Conservation (phyloP, 2,888 invertebrate species). For the Athalia rosae region DNA sequence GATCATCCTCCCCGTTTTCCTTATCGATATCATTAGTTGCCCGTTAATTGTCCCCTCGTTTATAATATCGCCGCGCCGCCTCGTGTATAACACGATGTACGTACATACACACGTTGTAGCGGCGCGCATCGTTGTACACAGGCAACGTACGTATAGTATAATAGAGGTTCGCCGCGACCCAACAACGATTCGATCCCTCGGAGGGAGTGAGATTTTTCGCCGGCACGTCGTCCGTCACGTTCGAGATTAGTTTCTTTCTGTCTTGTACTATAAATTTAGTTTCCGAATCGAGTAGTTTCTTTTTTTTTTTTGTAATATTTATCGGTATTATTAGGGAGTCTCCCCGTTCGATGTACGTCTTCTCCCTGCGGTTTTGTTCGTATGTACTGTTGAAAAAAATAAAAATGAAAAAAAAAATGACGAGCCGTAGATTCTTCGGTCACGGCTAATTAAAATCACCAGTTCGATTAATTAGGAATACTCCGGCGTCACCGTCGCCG, state of each 20-base stretch:
- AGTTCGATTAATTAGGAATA: slow-evolving; percentile 34
- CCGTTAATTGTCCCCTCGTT: slow-evolving; percentile 48
- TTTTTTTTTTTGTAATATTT: neutral
- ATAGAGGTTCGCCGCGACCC: no score
- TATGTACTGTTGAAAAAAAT: neutral
- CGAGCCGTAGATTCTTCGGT: slow-evolving; percentile 24
- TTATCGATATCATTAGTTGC: slow-evolving; percentile 50
- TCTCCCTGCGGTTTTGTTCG: neutral
- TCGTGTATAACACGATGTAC: neutral
- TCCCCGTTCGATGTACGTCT: no score
- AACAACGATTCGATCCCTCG: no score
- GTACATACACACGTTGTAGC: no score
- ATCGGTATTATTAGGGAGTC: no score
- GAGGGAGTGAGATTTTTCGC: no score
- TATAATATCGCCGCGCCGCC: neutral
- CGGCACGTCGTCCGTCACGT: no score
- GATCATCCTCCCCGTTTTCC: slow-evolving; percentile 41
- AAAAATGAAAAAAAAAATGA: no score
- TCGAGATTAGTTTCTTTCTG: no score
- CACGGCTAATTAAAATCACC: slow-evolving; percentile 31
- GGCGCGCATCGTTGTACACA: no score
- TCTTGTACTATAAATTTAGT: neutral
- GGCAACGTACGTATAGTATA: no score
- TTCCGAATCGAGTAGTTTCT: neutral
- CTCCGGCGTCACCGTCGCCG: neutral